Evolutionary conservation across 2,113 vertebrate genomes (phyloP).

Genomic region (Anser cygnoides): DNA sequence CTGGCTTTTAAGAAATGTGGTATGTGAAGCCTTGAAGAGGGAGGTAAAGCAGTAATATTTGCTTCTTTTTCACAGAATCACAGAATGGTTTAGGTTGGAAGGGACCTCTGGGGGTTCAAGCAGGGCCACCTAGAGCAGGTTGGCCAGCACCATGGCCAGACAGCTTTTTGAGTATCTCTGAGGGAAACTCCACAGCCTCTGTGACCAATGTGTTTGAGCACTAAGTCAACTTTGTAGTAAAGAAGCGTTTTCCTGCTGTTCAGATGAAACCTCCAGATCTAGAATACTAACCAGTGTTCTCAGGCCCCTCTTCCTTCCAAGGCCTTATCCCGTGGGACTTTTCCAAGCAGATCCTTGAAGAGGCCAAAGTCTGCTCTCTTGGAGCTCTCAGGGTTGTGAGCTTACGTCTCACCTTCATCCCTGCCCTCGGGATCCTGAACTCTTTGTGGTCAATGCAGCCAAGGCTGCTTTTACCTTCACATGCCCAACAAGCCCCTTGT

Average conservation of each 20-base stretch:
- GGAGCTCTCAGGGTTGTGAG: no score
- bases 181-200: not conserved
- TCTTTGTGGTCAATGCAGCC: no score
- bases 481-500: no score
- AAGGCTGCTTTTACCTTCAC: no score
- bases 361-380: no score
- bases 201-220: not conserved
- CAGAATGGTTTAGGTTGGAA: not conserved
- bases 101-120: not conserved
- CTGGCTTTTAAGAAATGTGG: not conserved
- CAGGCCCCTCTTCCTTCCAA: no score
- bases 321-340: no score
- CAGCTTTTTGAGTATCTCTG: not conserved
- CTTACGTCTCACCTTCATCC: no score
- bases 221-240: not conserved
- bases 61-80: not conserved
- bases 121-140: not conserved
- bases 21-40: not conserved
- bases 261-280: not conserved
- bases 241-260: not conserved
- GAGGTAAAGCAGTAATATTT: not conserved
- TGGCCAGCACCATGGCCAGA: not conserved
- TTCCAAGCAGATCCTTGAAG: no score
- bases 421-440: no score
- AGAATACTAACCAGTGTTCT: no score